Conservation (phyloP, 2,113 vertebrate genomes). For the Ranitomeya imitator region DNA sequence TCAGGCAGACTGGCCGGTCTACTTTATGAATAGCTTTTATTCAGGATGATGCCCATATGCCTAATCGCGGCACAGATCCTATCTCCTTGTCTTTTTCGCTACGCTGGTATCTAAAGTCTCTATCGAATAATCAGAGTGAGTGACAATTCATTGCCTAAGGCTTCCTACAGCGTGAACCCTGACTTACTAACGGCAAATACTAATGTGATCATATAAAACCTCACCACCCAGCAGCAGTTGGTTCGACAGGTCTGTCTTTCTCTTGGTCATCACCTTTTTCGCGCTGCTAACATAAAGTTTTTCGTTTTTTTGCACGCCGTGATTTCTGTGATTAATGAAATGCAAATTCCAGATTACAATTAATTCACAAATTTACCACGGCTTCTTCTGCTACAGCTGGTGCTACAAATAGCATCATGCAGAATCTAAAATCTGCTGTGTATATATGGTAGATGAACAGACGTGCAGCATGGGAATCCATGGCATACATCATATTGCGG, state of each 20-base stretch:
- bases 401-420: background rate
- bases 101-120: background rate
- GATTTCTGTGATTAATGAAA: background rate
- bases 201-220: background rate
- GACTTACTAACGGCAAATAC: background rate
- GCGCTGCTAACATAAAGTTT: background rate
- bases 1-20: background rate
- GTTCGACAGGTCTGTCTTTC: background rate
- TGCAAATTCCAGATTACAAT: background rate
- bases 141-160: constrained; percentile 9
- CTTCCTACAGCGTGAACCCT: background rate
- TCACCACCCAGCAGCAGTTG: background rate
- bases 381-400: background rate
- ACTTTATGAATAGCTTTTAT: constrained; percentile 21
- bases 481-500: background rate
- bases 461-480: background rate
- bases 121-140: background rate
- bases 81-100: background rate
- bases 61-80: background rate
- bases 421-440: background rate
- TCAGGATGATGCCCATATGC: constrained; percentile 25
- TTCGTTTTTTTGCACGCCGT: background rate
- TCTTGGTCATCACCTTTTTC: background rate
- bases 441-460: background rate
- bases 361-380: background rate